Conservation (phyloP, 2,113 vertebrate species). For the Syngnathus scovelli region DNA sequence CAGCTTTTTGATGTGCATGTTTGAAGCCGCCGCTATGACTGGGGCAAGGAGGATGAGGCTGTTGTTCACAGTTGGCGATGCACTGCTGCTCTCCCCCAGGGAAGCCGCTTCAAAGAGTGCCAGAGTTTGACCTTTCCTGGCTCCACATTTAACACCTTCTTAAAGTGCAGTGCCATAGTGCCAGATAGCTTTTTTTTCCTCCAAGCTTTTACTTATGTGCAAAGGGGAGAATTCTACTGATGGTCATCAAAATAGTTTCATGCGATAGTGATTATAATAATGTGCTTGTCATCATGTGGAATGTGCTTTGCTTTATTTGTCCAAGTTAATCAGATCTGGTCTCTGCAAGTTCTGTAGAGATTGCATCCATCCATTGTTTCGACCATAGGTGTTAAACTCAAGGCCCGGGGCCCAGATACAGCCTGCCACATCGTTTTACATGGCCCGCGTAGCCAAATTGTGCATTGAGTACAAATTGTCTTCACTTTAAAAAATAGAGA, state of each 20-base stretch:
- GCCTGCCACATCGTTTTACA: too few species aligned
- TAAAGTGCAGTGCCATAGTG: conserved; percentile 35
- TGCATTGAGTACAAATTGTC: too few species aligned
- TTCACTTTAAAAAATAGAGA: too few species aligned
- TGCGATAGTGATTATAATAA: conserved; percentile 15
- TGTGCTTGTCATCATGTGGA: conserved; percentile 14
- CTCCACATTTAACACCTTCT: conserved; percentile 55
- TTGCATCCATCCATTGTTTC: too few species aligned
- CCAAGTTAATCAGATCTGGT: conserved; percentile 8
- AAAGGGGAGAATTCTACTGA: conserved; percentile 21
- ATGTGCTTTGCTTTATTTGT: conserved; percentile 7
- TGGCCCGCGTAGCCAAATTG: too few species aligned
- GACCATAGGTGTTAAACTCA: too few species aligned
- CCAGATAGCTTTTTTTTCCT: conserved; percentile 22
- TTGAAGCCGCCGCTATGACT: conserved; percentile 50
- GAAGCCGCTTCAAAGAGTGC: conserved; percentile 48
- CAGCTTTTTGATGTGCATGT: conserved; percentile 60
- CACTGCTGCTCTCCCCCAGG: conserved; percentile 46
- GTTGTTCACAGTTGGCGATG: conserved; percentile 50
- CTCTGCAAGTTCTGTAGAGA: conserved; percentile 2
- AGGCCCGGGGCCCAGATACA: too few species aligned
- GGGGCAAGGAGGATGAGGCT: conserved; percentile 48
- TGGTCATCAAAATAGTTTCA: conserved; percentile 19
- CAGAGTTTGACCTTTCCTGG: conserved; percentile 53
- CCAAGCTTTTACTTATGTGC: conserved; percentile 29